phyloP scores from a whole-genome alignment of 2,888 invertebrate genomes.

The Thecophora atra region DNA sequence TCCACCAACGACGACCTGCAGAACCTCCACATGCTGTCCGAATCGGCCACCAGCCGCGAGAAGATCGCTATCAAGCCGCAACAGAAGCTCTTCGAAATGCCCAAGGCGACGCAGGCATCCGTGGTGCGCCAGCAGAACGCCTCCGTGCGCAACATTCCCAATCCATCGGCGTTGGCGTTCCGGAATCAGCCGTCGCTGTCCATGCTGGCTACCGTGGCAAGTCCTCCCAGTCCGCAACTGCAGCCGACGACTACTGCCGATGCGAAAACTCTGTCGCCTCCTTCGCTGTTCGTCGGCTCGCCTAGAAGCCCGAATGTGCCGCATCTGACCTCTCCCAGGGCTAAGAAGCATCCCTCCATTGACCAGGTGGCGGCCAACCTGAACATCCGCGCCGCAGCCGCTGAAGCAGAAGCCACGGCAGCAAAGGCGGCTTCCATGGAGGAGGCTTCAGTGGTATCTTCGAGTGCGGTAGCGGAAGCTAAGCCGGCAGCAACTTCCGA shows the following conservation, averaged over 20 bases:
- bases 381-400: constrained; percentile 60
- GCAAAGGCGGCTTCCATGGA: constrained; percentile 42
- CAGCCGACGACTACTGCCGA: constrained; percentile 33
- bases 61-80: constrained; percentile 60
- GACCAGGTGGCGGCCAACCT: constrained; percentile 65
- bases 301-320: constrained; percentile 20
- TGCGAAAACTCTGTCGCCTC: constrained; percentile 19
- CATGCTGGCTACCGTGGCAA: constrained; percentile 40
- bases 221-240: constrained; percentile 26
- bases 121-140: constrained; percentile 68
- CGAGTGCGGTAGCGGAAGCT: constrained; percentile 46
- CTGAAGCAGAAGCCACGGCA: constrained; percentile 53
- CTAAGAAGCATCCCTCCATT: constrained; percentile 61
- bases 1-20: constrained; percentile 61
- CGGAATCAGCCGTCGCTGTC: constrained; percentile 65
- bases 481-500: constrained; percentile 47
- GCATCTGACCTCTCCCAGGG: constrained; percentile 47
- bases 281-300: constrained; percentile 12
- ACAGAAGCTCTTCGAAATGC: constrained; percentile 65
- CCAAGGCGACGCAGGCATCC: constrained; percentile 54
- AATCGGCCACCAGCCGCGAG: constrained; percentile 63
- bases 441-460: constrained; percentile 43
- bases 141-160: constrained; percentile 72
- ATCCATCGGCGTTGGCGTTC: constrained; percentile 71
- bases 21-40: constrained; percentile 70